Base-by-base conservation (phyloP, 2,113 vertebrate species). In the Myiopsitta monachus region DNA sequence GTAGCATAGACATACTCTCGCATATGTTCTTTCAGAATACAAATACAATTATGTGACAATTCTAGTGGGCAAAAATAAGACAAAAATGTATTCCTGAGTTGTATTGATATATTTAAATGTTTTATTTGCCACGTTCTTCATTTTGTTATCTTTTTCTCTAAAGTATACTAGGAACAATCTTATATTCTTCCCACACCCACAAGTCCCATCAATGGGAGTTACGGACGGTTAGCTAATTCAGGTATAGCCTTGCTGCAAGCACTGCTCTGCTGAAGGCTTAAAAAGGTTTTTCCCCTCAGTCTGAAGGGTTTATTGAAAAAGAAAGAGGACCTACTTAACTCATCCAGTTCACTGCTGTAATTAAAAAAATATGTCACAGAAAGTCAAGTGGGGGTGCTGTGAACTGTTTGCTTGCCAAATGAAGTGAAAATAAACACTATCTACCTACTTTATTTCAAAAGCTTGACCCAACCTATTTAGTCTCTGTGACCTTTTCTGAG, bases 281-380 rank as follows among this genome's bases (percentile, higher is more conserved):
- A 55, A 41, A 43, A 66, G 18, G 52, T 33, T 95, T 96, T 81
- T 54, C 36, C 51, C 57, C 47, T 84, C 90, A 75, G 23, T 73
- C 61, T 87, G 83, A 87, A 92, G 52, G 61, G 26, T 24, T 87
- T 88, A 72, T 33, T 83, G 41, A 67, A 63, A 77, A 68, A 72
- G 75, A 8, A 94, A 96, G 16, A 88, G 72, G 13, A 88, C 11
- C 21, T 90, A 41, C 83, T 93, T 84, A 84, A 78, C 80, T 86
- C 55, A 46, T 72, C 47, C 19, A 57, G 44, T 51, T 95, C 59
- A 22, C 51, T 39, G 17, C 4, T 81, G 41, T 64, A 93, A 96
- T 88, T 94, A 76, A 95, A 95, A 88, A 75, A 84, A 80, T 8
- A 59, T 4, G 3, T 83, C 87, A 44, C 55, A 72, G 31, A 90